A percentile compares a stretch with the other conserved stretches of the same genome.
These are phyloP conservation scores for Montipora efflorescens DNA, from an alignment of 64 coral and sea anemone genomes.

Conservation along the genomic window DNA sequence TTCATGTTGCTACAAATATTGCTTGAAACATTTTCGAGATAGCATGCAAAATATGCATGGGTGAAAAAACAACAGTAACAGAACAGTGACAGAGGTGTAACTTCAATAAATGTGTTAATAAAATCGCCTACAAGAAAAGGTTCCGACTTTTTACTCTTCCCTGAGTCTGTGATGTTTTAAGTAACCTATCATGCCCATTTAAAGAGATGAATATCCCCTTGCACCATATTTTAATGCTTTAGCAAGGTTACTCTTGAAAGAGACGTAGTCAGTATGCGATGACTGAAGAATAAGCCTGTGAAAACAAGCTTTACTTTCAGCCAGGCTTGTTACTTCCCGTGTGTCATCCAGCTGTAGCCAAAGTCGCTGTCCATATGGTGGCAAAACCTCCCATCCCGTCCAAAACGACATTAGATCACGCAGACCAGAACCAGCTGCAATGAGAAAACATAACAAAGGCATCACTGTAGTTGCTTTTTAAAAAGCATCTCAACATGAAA, in stretches of 20 bases:
- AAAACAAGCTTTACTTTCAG: conserved; percentile 35
- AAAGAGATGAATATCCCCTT: conserved; percentile 10
- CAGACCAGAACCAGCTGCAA: conserved; percentile 22
- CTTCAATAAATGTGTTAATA: no score
- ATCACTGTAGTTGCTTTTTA: conserved; percentile 4
- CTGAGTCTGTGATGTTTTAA: conserved; percentile 2
- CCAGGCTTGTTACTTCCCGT: neutral
- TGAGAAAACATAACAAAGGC: conserved; percentile 11
- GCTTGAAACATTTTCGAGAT: neutral
- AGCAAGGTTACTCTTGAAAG: neutral
- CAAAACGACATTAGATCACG: conserved; percentile 16
- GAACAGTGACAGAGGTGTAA: neutral
- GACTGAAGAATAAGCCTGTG: conserved; percentile 22
- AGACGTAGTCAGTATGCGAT: neutral
- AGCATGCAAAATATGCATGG: neutral
- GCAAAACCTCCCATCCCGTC: conserved; percentile 22
- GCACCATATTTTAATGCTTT: conserved; percentile 27
- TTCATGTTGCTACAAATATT: conserved; percentile 3
- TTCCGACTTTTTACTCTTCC: neutral
- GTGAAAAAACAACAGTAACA: neutral
- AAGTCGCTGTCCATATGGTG: conserved; percentile 14
- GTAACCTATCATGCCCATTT: neutral
- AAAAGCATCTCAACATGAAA: conserved; percentile 19
- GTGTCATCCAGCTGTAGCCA: conserved; percentile 24
- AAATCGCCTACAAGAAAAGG: no score